These are phyloP conservation scores for Riptortus pedestris DNA, from an alignment of 1,140 invertebrate species.

Conservation along the genomic window DNA sequence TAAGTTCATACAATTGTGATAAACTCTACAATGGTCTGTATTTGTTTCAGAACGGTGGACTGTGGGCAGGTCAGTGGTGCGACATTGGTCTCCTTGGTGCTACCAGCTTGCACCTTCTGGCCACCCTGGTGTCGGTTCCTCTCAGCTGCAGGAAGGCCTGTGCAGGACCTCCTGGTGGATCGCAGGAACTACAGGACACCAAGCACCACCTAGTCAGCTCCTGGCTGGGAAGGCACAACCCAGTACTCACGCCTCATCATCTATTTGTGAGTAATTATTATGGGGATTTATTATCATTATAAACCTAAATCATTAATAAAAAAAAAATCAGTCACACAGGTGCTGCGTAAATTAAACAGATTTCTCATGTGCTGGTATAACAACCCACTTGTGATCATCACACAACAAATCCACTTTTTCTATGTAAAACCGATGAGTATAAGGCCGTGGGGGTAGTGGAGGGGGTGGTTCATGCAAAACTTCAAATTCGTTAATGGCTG, in stretches of 20 bases:
- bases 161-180: not conserved
- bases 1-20: no score
- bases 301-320: no score
- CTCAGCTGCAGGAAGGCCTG: slow-evolving; percentile 13
- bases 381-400: no score
- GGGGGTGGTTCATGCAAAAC: no score
- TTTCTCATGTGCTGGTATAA: no score
- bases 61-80: slow-evolving; percentile 27
- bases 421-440: no score
- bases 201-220: slow-evolving; percentile 19
- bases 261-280: slow-evolving; percentile 20
- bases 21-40: no score
- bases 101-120: slow-evolving; percentile 20
- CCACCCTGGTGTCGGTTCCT: slow-evolving; percentile 21
- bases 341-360: no score
- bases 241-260: not conserved
- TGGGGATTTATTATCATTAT: not conserved
- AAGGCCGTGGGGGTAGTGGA: no score
- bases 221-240: slow-evolving; percentile 23
- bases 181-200: not conserved
- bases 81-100: slow-evolving; percentile 21
- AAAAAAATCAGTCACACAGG: no score
- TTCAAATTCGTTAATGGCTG: no score
- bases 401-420: no score
- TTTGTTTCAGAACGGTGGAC: slow-evolving; percentile 20